Evolutionary conservation across 23 tunicate species (phyloP).

Genomic region (Clavelina lepadiformis): DNA sequence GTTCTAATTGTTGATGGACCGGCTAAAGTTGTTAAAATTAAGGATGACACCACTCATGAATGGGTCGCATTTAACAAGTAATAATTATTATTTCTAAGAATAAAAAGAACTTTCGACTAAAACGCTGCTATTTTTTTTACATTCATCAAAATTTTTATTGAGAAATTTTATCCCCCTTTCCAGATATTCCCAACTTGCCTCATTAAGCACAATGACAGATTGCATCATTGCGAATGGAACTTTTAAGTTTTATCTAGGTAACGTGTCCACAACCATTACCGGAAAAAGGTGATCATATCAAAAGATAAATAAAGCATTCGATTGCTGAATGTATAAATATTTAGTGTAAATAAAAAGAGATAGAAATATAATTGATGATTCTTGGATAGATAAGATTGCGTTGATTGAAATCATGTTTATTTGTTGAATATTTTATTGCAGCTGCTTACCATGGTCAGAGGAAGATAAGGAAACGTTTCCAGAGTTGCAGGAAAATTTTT

Average conservation of each 20-base stretch:
- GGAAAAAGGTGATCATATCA: constrained; percentile 31
- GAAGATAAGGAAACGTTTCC: constrained; percentile 2
- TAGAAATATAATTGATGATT: no score
- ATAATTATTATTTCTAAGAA: neutral
- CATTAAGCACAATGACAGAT: constrained; percentile 9
- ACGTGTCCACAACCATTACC: constrained; percentile 17
- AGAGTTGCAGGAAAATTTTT: constrained; percentile 48
- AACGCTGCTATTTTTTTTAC: no score
- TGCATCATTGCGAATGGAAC: constrained; percentile 5
- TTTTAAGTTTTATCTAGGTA: constrained; percentile 9
- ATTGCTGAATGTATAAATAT: no score
- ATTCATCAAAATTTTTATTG: no score
- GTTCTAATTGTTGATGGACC: neutral
- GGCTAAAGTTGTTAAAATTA: neutral
- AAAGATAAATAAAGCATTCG: no score
- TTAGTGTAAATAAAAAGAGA: no score
- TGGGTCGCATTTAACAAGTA: constrained; percentile 39
- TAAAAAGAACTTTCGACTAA: neutral
- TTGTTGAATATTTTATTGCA: neutral
- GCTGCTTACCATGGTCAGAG: constrained; percentile 38
- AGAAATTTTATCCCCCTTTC: neutral
- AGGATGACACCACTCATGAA: neutral
- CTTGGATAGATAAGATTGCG: no score
- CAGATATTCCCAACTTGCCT: neutral
- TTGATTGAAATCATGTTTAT: no score